Evolutionary conservation across 2,113 vertebrate species (phyloP), one percentile per base, ranked within the genome.

Genomic region (Marmota monax): DNA sequence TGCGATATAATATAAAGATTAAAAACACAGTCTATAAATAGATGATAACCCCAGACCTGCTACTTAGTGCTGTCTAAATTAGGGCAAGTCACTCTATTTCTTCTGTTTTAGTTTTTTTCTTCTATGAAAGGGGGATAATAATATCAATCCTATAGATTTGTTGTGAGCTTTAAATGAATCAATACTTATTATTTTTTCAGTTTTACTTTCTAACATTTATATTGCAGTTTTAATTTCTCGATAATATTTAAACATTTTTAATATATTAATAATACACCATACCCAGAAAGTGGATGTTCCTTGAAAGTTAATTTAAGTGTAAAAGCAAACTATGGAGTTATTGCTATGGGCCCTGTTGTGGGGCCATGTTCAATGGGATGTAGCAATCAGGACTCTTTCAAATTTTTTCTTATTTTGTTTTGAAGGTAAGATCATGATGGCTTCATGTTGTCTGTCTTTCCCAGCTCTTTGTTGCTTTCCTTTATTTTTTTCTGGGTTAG

Each of bases 231-330:
- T 73, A 13, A 69, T 92, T 92, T 90, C 48, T 90, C 14, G 39
- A 29, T 14, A 56, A n/a, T 9, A 69, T 78, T 93, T 70, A 45
- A 65, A 11, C 39, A 45, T 37, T 56, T 45, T 32, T 16, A 84
- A 32, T 88, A 88, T 14, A 82, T 88, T 73, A 25, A 37, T 42
- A 51, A 70, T 42, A 12, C 63, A 12, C 37, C 45, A 65, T 34
- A 42, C 25, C n/a, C 17, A 63, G 77, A 84, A 84, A 70, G 48
- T 84, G 76, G 29, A 29, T 10, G 88, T 17, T 84, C 14, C 61
- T 92, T 92, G 53, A 78, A 88, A 92, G 42, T 63, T 17, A 82
- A n/a, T 67, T 80, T 69, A 56, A 80, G 27, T 86, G 4, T 80
- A 94, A 94, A 84, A 63, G 7, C 72, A 61, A 69, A 70, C 76